Evolutionary conservation across 2,797 vertebrate species (phyloP).

Genomic region (Sylvia borin): DNA sequence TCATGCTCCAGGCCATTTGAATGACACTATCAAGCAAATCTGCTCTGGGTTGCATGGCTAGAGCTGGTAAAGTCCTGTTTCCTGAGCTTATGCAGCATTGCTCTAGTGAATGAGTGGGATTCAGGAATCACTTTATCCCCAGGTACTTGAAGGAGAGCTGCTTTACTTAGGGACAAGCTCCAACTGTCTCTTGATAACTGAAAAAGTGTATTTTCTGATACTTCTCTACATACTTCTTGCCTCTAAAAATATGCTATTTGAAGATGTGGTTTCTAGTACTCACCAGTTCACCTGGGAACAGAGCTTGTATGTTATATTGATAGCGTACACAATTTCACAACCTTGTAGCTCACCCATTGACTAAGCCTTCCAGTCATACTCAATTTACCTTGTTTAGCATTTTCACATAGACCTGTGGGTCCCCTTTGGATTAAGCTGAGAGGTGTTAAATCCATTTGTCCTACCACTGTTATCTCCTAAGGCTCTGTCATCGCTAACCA

Average conservation of each 20-base stretch:
- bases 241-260: constrained; percentile 44
- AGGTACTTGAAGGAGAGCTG: background rate
- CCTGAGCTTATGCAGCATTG: background rate
- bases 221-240: background rate
- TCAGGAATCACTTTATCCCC: background rate
- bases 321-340: background rate
- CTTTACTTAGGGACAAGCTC: background rate
- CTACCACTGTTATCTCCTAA: background rate
- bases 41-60: background rate
- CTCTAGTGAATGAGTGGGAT: background rate
- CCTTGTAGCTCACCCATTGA: background rate
- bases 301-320: background rate
- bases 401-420: background rate
- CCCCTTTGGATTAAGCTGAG: background rate
- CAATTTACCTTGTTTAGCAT: background rate
- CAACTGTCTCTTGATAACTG: constrained; percentile 49
- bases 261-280: background rate
- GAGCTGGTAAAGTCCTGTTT: background rate
- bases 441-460: background rate
- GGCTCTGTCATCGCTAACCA: background rate
- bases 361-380: background rate
- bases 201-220: background rate
- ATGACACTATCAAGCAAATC: rapidly evolving
- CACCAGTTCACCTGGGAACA: constrained; percentile 1
- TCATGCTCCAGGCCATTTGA: background rate